Evolutionary conservation across 2,797 vertebrate genomes (phyloP).

Genomic region (Clarias pachynema): DNA sequence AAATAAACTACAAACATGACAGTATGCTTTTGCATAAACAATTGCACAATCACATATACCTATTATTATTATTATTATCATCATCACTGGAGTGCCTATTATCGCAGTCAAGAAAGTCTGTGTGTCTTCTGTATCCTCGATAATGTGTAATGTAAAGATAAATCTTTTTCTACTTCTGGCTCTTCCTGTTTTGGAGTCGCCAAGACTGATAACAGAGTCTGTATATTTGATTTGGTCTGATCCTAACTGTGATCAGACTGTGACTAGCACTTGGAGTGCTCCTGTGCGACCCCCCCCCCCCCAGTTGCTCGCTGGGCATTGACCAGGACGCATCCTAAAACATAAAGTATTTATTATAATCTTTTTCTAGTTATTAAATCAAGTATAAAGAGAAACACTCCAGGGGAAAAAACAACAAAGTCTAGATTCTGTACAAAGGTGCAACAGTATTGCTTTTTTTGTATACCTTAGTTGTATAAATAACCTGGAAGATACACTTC

Average conservation of each 20-base stretch:
- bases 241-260: no score
- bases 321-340: no score
- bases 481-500: neutral
- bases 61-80: no score
- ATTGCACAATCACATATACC: neutral
- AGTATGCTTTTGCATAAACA: no score
- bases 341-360: neutral
- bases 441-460: neutral
- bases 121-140: no score
- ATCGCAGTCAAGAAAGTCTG: neutral
- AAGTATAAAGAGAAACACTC: neutral
- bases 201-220: no score
- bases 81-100: neutral
- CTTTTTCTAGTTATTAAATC: neutral
- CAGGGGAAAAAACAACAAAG: neutral
- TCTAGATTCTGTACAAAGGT: neutral
- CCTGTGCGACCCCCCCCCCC: no score
- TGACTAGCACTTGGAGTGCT: no score
- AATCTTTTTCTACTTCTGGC: no score
- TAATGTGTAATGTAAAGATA: neutral
- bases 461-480: neutral
- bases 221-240: no score
- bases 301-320: no score
- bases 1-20: neutral
- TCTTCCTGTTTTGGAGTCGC: no score